Conservation (phyloP, 53 echinoderm and acorn worm species). For the Echinarachnius parma region DNA sequence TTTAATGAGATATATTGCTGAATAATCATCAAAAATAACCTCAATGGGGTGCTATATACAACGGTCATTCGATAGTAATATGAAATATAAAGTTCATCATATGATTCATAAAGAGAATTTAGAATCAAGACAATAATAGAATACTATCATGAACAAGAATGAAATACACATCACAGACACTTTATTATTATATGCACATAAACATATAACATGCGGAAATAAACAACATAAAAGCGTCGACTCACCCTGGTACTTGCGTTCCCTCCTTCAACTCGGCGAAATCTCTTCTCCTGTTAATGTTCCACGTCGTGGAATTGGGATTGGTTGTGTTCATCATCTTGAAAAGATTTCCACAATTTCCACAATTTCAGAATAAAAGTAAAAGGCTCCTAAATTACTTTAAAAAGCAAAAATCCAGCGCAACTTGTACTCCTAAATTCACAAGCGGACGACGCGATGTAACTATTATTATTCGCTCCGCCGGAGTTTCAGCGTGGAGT, state of each 20-base stretch:
- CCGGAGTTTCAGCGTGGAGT: not conserved
- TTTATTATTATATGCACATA: too few relatives aligned
- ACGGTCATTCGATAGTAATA: too few relatives aligned
- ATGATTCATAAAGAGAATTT: too few relatives aligned
- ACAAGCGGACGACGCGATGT: not conserved
- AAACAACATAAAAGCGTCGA: not conserved
- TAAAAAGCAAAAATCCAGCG: constrained; percentile 4
- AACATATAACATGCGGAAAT: too few relatives aligned
- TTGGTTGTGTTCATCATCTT: constrained; percentile 99
- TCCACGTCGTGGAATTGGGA: constrained; percentile 98
- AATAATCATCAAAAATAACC: too few relatives aligned
- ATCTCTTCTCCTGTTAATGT: constrained; percentile 82
- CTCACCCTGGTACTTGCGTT: constrained; percentile 97
- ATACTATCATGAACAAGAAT: too few relatives aligned
- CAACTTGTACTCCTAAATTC: not conserved
- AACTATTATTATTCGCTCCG: not conserved
- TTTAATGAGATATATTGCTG: too few relatives aligned
- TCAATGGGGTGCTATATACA: too few relatives aligned
- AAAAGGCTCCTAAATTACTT: not conserved
- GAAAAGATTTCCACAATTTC: constrained; percentile 22
- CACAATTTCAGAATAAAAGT: not conserved
- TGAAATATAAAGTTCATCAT: too few relatives aligned
- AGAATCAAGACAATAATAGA: too few relatives aligned
- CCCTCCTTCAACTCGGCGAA: constrained; percentile 73
- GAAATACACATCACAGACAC: too few relatives aligned